A percentile compares a stretch with the other conserved stretches of the same genome.
These are phyloP conservation scores for Drosophila carrolli DNA, from an alignment of 1,140 invertebrate genomes.

Conservation along the genomic window DNA sequence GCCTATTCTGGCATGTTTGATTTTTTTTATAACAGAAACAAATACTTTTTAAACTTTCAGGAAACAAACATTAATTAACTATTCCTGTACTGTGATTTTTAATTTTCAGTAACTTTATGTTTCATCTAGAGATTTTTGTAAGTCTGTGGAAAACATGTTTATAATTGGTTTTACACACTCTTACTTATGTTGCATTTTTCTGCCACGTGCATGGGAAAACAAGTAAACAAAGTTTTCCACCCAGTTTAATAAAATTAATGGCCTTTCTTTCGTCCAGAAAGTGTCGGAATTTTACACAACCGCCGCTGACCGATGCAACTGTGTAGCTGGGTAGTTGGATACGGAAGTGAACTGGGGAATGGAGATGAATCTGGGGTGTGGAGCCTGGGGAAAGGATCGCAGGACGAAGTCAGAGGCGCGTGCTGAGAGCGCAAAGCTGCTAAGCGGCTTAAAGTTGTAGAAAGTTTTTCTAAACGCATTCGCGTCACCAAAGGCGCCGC, in stretches of 20 bases:
- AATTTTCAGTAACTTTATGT: constrained; percentile 14
- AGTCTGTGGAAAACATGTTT: constrained; percentile 29
- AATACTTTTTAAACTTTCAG: neutral
- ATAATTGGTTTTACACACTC: constrained; percentile 61
- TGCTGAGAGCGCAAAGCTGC: constrained; percentile 79
- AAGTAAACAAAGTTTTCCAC: constrained; percentile 30
- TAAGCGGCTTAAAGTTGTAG: constrained; percentile 83
- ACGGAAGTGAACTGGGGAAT: neutral
- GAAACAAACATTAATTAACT: neutral
- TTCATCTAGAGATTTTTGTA: constrained; percentile 17
- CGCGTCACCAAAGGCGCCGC: constrained; percentile 79
- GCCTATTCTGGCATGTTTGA: neutral
- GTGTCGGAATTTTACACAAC: constrained; percentile 38
- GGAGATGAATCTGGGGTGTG: neutral
- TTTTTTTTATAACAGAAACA: neutral
- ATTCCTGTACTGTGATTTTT: constrained; percentile 2
- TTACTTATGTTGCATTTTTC: constrained; percentile 38
- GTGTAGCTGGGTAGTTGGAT: neutral
- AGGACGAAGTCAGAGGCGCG: constrained; percentile 27
- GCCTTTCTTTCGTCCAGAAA: constrained; percentile 36
- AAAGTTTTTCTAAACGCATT: constrained; percentile 82
- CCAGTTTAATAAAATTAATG: constrained; percentile 76
- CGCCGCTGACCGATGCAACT: constrained; percentile 19
- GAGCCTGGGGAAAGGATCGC: neutral
- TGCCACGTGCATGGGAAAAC: constrained; percentile 32